Conservation (phyloP, 2,797 vertebrate genomes). For the Sphenodon punctatus region DNA sequence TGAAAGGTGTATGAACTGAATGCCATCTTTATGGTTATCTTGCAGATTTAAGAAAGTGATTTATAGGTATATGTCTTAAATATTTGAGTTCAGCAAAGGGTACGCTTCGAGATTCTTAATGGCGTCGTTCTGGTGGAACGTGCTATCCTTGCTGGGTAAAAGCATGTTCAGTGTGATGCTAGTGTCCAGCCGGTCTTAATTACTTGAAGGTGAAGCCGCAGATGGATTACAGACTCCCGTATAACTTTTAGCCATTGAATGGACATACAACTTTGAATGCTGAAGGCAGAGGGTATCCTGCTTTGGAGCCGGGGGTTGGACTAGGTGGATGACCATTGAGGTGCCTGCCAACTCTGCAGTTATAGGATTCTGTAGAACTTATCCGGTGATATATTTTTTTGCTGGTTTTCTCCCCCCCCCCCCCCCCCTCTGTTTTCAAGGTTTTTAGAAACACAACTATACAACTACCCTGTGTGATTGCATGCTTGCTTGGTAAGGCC, state of each 20-base stretch:
- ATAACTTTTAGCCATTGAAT: too few relatives aligned
- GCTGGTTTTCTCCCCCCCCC: too few relatives aligned
- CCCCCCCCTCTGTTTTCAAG: too few relatives aligned
- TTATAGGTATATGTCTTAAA: too few relatives aligned
- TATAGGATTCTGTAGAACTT: too few relatives aligned
- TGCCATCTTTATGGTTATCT: background rate
- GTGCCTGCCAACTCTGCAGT: too few relatives aligned
- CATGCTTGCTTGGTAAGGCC: background rate
- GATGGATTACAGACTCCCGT: background rate
- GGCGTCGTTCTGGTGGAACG: background rate
- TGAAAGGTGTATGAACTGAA: background rate
- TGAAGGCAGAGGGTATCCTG: too few relatives aligned
- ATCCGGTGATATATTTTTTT: too few relatives aligned
- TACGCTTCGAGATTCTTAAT: background rate
- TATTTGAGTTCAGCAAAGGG: background rate
- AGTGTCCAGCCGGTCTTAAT: background rate
- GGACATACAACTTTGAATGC: too few relatives aligned
- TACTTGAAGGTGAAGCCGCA: background rate
- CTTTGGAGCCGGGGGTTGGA: too few relatives aligned
- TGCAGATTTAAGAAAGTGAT: background rate
- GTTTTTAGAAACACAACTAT: conserved; percentile 29
- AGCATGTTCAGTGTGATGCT: background rate
- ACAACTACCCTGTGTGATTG: conserved; percentile 18
- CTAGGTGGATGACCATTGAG: too few relatives aligned
- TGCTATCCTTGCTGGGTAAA: fast-evolving